phyloP scores from a whole-genome alignment of 2,888 invertebrate genomes.

The Chrysina gloriosa region DNA sequence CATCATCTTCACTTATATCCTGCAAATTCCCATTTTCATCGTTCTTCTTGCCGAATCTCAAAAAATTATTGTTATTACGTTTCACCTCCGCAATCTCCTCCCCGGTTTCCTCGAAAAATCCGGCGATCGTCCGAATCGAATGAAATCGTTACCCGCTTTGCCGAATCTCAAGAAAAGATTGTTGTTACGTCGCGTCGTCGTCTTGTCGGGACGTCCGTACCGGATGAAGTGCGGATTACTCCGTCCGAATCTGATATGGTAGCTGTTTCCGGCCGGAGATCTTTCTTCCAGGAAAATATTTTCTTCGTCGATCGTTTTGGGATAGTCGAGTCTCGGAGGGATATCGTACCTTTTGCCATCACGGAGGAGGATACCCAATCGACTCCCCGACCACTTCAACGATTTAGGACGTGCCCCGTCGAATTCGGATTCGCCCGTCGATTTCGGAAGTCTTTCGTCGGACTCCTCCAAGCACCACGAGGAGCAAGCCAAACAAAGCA shows the following conservation, averaged over 20 bases:
- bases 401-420: too few species aligned
- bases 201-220: neutral
- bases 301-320: neutral
- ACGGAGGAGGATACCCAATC: too few species aligned
- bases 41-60: neutral
- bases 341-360: neutral
- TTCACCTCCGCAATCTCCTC: too few species aligned
- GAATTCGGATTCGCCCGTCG: too few species aligned
- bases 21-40: neutral
- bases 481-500: too few species aligned
- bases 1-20: neutral
- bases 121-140: constrained; percentile 1
- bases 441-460: too few species aligned
- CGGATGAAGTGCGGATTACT: constrained; percentile 2
- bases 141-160: neutral
- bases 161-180: neutral
- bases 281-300: neutral
- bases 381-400: too few species aligned
- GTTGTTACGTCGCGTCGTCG: neutral
- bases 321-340: neutral
- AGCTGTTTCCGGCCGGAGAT: neutral
- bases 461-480: too few species aligned
- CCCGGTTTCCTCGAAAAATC: neutral
- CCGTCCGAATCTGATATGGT: constrained; percentile 6
- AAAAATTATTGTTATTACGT: neutral